Base-by-base conservation (phyloP, 1,140 invertebrate species). In the Riptortus pedestris region DNA sequence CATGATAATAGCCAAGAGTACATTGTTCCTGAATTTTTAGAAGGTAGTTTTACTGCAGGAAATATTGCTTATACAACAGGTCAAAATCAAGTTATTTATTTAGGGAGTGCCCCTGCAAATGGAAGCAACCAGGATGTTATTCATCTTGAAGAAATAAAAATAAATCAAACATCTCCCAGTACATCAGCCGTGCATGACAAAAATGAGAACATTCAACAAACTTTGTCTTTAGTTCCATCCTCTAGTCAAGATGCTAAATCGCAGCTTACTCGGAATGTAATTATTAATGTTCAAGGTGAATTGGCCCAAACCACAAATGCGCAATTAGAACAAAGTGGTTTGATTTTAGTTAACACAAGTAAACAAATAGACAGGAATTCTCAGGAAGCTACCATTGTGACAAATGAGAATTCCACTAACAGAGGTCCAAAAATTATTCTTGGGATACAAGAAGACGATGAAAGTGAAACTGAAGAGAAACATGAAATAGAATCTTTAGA, bases 11-110 rank as follows among this genome's bases (percentile, higher is more conserved):
- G 55, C 31, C 69, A 67, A 47, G 69, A 69, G 59, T 70, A 68
- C 61, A 69, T 68, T 61, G 66, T 71, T 1, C 68, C 69, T 38
- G 71, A 71, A 60, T 67, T 70, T 18, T 66, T 70, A 29, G 57
- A 59, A 1, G 20, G 28, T 1, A 33, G 28, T 59, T 38, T 59
- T 33, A 16, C 28, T 59, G 24, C 57, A 38, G 57, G 16, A n/a
- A 29, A 38, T 29, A 31, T 38, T 20, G 18, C 28, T 20, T 33
- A 59, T 59, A 26, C n/a, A 4, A 31, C 9, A 2, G n/a, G n/a
- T n/a, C 16, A n/a, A 2, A 18, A 59, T 24, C 57, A 29, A 59
- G 28, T 59, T 7, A 38, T 59, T 31, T 38, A 59, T 59, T 18
- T 59, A 38, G 28, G 33, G 16, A 59, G 57, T 33, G 28, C 16